Evolutionary conservation across 2,113 vertebrate genomes (phyloP).

Genomic region (Pandion haliaetus): DNA sequence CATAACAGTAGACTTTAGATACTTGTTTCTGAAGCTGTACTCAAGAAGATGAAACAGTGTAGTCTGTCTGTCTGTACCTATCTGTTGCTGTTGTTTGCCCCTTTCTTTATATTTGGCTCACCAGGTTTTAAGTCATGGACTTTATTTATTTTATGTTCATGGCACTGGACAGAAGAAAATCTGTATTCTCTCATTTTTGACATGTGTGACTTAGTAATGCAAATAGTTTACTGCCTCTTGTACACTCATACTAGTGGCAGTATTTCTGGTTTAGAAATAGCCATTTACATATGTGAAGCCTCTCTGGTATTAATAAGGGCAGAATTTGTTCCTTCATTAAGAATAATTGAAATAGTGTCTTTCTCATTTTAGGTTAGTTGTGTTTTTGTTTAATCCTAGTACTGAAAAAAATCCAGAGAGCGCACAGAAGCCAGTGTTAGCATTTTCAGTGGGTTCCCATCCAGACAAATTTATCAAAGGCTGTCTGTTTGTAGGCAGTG

Average conservation of each 20-base stretch:
- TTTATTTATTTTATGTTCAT: background rate
- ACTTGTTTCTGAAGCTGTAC: background rate
- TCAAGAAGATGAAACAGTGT: background rate
- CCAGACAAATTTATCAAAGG: background rate
- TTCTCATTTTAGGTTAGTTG: background rate
- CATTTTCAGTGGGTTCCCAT: background rate
- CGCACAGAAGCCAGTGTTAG: background rate
- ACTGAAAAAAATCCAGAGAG: background rate
- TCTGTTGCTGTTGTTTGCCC: background rate
- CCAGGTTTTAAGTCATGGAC: background rate
- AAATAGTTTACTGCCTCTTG: background rate
- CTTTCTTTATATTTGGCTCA: background rate
- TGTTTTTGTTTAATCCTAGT: background rate
- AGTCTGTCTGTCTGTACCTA: background rate
- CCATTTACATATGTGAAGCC: background rate
- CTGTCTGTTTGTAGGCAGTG: background rate
- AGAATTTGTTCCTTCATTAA: constrained; percentile 12
- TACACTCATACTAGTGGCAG: background rate
- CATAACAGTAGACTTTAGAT: background rate
- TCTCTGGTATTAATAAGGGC: background rate
- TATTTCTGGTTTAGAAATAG: background rate
- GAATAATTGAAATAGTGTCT: background rate
- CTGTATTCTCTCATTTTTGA: background rate
- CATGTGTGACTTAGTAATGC: background rate
- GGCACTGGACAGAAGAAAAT: background rate